phyloP scores from a whole-genome alignment of 1,140 invertebrate species.

The Drosophila watanabei region DNA sequence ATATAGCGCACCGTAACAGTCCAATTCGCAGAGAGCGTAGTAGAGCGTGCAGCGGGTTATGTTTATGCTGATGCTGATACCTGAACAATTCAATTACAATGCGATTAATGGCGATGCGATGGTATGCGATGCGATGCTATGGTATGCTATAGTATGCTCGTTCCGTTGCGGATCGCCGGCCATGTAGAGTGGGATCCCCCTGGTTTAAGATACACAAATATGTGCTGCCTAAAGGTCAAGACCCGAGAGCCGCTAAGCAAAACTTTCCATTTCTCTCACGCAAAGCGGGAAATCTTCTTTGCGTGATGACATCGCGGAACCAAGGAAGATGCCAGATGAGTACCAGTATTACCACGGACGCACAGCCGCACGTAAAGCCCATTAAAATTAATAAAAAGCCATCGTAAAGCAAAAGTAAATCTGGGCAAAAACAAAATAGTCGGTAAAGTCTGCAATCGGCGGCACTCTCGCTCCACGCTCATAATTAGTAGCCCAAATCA shows the following conservation, averaged over 20 bases:
- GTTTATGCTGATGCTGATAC: constrained; percentile 58
- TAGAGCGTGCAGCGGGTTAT: constrained; percentile 77
- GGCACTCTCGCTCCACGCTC: constrained; percentile 31
- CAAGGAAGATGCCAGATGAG: constrained; percentile 25
- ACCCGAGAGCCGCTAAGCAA: background rate
- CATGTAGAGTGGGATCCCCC: constrained; percentile 33
- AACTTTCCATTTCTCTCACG: constrained; percentile 80
- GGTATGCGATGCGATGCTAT: constrained; percentile 63
- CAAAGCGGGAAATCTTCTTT: constrained; percentile 72
- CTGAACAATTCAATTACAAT: constrained; percentile 77
- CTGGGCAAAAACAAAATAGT: constrained; percentile 24
- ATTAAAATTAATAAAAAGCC: constrained; percentile 77
- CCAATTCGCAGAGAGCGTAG: constrained; percentile 68
- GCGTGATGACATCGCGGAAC: constrained; percentile 72
- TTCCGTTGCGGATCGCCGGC: constrained; percentile 61
- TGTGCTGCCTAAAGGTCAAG: constrained; percentile 53
- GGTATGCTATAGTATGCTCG: constrained; percentile 37
- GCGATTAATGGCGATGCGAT: constrained; percentile 75
- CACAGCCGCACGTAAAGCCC: constrained; percentile 65
- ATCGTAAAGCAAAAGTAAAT: constrained; percentile 41
- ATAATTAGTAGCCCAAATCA: constrained; percentile 75
- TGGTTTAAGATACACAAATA: constrained; percentile 20
- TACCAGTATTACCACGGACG: constrained; percentile 5
- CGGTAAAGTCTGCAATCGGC: constrained; percentile 38
- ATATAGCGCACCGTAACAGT: constrained; percentile 68